Evolutionary conservation across 92 coral and sea anemone genomes (phyloP).

Genomic region (Porites divaricata): DNA sequence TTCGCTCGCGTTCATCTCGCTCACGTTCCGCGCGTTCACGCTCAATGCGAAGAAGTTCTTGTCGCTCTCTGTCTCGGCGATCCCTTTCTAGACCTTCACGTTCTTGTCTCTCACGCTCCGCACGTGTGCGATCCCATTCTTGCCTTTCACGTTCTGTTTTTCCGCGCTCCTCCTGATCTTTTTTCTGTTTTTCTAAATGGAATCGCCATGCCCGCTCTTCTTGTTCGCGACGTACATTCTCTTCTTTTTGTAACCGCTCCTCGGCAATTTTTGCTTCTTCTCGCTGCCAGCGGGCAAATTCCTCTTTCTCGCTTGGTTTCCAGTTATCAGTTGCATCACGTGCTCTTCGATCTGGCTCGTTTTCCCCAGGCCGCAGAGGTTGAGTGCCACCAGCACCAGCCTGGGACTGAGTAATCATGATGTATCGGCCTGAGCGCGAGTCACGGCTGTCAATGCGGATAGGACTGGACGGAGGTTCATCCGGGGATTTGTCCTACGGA

Average conservation of each 20-base stretch:
- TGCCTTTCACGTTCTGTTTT: conserved; percentile 58
- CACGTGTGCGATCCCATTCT: conserved; percentile 51
- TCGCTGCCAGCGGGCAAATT: conserved; percentile 80
- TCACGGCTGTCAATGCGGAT: conserved; percentile 77
- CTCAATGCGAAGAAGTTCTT: conserved; percentile 57
- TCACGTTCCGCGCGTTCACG: conserved; percentile 68
- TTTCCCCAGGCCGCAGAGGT: conserved; percentile 26
- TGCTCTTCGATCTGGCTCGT: conserved; percentile 60
- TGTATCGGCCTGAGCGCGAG: conserved; percentile 77
- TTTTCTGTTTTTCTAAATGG: conserved; percentile 38
- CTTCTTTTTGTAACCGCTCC: conserved; percentile 48
- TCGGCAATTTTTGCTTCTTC: conserved; percentile 60
- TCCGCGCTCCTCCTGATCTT: conserved; percentile 44
- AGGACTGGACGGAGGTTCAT: conserved; percentile 82
- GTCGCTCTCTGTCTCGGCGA: conserved; percentile 71
- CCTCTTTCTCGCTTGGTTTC: conserved; percentile 59
- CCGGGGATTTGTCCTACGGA: conserved; percentile 59
- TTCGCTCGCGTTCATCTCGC: conserved; percentile 68
- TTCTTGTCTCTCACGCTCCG: conserved; percentile 62
- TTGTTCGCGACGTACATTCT: conserved; percentile 71
- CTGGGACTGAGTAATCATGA: conserved; percentile 59
- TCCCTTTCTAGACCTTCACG: conserved; percentile 63
- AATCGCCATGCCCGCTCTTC: conserved; percentile 52
- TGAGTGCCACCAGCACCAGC: conserved; percentile 25
- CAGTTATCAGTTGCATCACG: conserved; percentile 33